Conservation (phyloP, 2,797 vertebrate species). For the Ctenosaura bakeri region DNA sequence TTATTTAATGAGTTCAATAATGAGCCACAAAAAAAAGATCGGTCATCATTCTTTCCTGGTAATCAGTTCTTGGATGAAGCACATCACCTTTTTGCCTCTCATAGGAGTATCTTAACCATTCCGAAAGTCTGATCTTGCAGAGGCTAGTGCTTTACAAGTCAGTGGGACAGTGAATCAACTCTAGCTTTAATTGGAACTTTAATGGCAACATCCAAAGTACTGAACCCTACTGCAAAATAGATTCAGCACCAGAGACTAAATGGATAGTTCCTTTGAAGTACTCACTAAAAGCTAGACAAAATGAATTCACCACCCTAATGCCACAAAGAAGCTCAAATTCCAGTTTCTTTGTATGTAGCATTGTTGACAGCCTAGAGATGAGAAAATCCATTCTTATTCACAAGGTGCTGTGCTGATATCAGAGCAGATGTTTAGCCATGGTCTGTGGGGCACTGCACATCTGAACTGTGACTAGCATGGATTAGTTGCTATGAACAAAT, state of each 20-base stretch:
- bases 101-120: background rate
- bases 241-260: background rate
- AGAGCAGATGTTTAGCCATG: background rate
- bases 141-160: no score
- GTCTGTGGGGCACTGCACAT: background rate
- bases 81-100: background rate
- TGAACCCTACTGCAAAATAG: no score
- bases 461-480: background rate
- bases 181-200: no score
- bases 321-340: background rate
- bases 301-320: no score
- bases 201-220: no score
- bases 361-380: background rate
- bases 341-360: background rate
- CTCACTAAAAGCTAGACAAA: background rate
- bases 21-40: background rate
- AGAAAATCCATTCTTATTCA: background rate
- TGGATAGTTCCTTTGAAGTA: no score
- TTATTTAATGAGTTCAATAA: background rate
- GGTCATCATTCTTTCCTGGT: background rate
- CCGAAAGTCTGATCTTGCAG: background rate
- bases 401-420: background rate
- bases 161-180: no score
- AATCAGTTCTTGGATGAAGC: background rate
- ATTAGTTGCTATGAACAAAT: background rate